These are phyloP conservation scores for Ladona fulva DNA, from an alignment of 1,140 invertebrate genomes.

Conservation along the genomic window DNA sequence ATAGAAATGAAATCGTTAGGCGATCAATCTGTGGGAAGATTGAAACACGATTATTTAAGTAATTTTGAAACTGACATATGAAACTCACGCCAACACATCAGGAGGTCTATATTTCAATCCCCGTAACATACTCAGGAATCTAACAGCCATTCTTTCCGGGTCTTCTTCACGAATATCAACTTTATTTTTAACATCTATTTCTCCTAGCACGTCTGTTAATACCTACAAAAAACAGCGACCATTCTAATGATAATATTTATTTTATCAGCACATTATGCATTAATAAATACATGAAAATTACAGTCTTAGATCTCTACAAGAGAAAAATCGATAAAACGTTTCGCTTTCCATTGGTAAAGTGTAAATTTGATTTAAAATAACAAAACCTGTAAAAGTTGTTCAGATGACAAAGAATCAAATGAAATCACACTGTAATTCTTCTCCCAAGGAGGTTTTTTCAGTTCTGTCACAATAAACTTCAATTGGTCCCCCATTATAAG, in stretches of 20 bases:
- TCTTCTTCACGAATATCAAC: slow-evolving; percentile 53
- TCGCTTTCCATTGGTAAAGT: too few species aligned
- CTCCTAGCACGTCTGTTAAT: slow-evolving; percentile 54
- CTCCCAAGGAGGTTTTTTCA: slow-evolving; percentile 63
- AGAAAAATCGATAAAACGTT: too few species aligned
- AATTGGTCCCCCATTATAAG: slow-evolving; percentile 63
- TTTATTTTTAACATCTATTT: slow-evolving; percentile 51
- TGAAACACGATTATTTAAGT: too few species aligned
- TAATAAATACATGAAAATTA: too few species aligned
- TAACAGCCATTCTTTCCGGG: slow-evolving; percentile 49
- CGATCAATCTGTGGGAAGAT: too few species aligned
- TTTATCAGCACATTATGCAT: too few species aligned
- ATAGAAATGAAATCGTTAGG: too few species aligned
- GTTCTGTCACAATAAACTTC: slow-evolving; percentile 66
- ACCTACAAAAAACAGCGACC: too few species aligned
- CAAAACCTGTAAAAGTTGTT: slow-evolving; percentile 62
- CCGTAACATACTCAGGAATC: slow-evolving; percentile 50
- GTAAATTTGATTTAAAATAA: too few species aligned
- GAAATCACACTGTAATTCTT: slow-evolving; percentile 75
- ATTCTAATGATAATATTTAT: too few species aligned
- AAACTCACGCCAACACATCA: slow-evolving; percentile 34
- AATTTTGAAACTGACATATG: too few species aligned
- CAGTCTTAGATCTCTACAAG: too few species aligned
- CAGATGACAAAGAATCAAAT: slow-evolving; percentile 68
- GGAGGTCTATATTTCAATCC: slow-evolving; percentile 60